Percentiles rank a stretch among this genome's conserved stretches.
phyloP scores from a whole-genome alignment of 2,797 vertebrate genomes.

The Otus scops region DNA sequence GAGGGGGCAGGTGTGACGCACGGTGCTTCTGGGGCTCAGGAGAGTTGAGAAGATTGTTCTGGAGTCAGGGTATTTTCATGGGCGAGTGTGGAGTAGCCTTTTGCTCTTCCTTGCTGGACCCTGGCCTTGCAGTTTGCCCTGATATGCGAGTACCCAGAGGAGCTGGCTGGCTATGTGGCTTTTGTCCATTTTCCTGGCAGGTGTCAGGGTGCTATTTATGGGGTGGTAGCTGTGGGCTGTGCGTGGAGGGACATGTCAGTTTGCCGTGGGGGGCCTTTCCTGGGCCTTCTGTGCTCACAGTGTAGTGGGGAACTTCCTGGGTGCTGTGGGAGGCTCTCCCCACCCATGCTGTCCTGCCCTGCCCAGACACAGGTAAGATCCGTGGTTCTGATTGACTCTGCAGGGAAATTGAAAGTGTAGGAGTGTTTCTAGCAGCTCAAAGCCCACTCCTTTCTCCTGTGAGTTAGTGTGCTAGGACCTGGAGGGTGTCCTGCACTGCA shows the following conservation, averaged over 20 bases:
- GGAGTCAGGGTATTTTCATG: background rate
- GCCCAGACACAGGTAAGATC: background rate
- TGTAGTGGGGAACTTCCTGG: background rate
- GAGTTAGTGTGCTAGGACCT: background rate
- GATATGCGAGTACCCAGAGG: accelerated
- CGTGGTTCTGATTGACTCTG: background rate
- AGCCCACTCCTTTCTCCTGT: background rate
- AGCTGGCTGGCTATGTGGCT: background rate
- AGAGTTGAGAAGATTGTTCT: background rate
- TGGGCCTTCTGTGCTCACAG: background rate
- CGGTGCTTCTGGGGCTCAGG: background rate
- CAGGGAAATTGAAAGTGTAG: background rate
- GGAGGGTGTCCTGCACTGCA: background rate
- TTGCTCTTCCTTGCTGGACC: background rate
- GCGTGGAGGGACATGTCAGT: background rate
- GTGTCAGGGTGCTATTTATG: background rate
- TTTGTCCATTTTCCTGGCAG: background rate
- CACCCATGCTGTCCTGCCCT: background rate
- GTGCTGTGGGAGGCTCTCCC: background rate
- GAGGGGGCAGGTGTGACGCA: background rate
- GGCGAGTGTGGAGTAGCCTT: background rate
- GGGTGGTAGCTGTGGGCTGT: background rate
- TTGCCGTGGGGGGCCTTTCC: background rate
- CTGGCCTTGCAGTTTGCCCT: background rate
- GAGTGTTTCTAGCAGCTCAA: background rate